A percentile compares a stretch with the other conserved stretches of the same genome.
phyloP scores from a whole-genome alignment of 2,113 vertebrate genomes.

The Ia io region DNA sequence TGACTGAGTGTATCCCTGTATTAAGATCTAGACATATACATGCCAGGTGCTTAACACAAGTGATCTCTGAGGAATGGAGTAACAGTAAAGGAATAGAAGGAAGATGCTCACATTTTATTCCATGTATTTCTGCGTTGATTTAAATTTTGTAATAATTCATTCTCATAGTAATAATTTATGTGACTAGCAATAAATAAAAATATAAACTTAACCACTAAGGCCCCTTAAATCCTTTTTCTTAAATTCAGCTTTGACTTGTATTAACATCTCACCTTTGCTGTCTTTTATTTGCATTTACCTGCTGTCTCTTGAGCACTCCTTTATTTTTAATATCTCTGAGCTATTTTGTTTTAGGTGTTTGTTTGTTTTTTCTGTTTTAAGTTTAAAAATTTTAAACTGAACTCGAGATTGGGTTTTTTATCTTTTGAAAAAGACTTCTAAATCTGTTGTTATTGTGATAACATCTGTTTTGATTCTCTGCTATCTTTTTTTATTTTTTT shows the following conservation, averaged over 20 bases:
- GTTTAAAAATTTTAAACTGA: neutral
- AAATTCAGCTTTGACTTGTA: neutral
- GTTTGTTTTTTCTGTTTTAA: neutral
- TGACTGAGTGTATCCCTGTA: neutral
- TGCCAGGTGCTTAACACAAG: neutral
- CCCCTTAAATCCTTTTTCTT: neutral
- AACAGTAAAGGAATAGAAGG: neutral
- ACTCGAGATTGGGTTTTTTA: neutral
- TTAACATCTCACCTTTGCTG: neutral
- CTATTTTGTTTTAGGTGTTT: neutral
- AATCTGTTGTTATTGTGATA: neutral
- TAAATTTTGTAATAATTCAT: neutral
- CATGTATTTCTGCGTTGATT: neutral
- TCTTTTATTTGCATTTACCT: neutral
- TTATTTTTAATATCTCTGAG: neutral
- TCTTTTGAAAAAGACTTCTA: neutral
- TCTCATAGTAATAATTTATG: neutral
- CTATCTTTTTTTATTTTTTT: neutral
- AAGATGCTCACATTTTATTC: neutral
- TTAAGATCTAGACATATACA: neutral
- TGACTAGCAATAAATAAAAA: conserved; percentile 1
- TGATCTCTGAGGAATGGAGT: neutral
- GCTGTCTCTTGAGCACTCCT: neutral
- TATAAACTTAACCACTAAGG: neutral
- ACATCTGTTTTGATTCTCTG: neutral